Evolutionary conservation across 1,140 invertebrate genomes (phyloP), one percentile per base, ranked within the genome.

Genomic region (Eufriesea mexicana): DNA sequence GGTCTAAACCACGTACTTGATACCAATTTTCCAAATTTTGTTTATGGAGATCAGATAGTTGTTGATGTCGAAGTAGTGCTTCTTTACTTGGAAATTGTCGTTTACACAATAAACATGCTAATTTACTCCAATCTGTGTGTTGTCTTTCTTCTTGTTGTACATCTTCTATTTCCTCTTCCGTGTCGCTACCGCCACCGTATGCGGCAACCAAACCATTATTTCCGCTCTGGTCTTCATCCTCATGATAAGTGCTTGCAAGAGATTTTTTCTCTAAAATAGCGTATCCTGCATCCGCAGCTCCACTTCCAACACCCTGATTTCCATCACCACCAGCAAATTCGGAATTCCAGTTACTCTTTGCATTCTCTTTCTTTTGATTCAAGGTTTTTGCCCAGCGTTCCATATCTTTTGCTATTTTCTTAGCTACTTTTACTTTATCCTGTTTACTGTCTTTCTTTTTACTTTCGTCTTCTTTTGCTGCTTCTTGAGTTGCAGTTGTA

Each of bases 41-140:
- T 92, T 99, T 99, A 91, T 99, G 99, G 55, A 99, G 95, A 84
- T 99, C 97, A 5, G 99, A 99, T 82, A 99, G 95, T 84, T 98
- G 97, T 77, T 97, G 96, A 94, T 99, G 99, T 91, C 99, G 99
- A 5, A 96, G 95, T 10, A 99, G 95, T 1, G 97, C 97, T 83
- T 99, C 99, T 83, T 96, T 96, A 61, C 97, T 98, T 45, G 97
- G 97, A 91, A 99, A 99, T 91, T 98, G 97, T 77, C 99, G 95
- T 93, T 99, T 99, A 92, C 99, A 99, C 1, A 99, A 94, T 9
- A 99, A 94, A 94, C 99, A 99, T 1, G 98, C 98, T 23, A 99
- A 92, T 93, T 99, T 99, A 5, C 95, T 95, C 95, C 97, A 98
- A 93, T 99, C 99, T 18, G 98, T 96, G 57, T 97, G 95, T 62